Base-by-base conservation (phyloP, 1,140 invertebrate species). In the Sycobia sp. region DNA sequence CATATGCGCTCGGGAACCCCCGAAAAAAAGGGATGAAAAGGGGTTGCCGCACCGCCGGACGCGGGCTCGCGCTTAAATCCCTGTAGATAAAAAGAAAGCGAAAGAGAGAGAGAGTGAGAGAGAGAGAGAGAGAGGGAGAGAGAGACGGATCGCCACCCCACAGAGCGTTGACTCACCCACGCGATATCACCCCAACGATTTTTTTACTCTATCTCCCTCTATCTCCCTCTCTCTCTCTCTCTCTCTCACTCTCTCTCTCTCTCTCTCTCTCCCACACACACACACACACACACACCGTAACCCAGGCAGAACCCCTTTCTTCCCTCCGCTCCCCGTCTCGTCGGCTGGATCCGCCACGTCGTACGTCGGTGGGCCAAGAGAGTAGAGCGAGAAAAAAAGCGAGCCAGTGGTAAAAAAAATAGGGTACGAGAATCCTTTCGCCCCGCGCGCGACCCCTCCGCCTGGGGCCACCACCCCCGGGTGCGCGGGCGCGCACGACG, bases 391-490 rank as follows among this genome's bases (percentile, higher is more conserved):
- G 38, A 16, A 39, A 36, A 32, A 47, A 62, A n/a, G n/a, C n/a
- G n/a, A n/a, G n/a, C n/a, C n/a, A n/a, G n/a, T n/a, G n/a, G n/a
- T n/a, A n/a, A n/a, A 61, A 63, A 63, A 64, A 62, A 51, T 58
- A 57, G 55, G 62, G 55, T 58, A 58, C 46, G 44, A 58, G 55
- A 64, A 64, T 64, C 62, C 62, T 64, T 64, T 64, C 23, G 54
- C 16, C 29, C 10, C 47, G 36, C 16, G 36, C 43, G 10, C 34
- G 29, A 25, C 38, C 34, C 20, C 2, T 10, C 11, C 20, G 16
- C 32, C 18, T 16, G 16, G 29, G 18, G 34, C 20, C 29, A 18
- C 38, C 50, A 1, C 29, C 29, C 29, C 3, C 23, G 27, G 27
- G 46, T n/a, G n/a, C n/a, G n/a, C n/a, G n/a, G n/a, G n/a, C n/a